These are phyloP conservation scores for Cichlasoma orientale DNA, from an alignment of 2,797 vertebrate species.

Conservation along the genomic window DNA sequence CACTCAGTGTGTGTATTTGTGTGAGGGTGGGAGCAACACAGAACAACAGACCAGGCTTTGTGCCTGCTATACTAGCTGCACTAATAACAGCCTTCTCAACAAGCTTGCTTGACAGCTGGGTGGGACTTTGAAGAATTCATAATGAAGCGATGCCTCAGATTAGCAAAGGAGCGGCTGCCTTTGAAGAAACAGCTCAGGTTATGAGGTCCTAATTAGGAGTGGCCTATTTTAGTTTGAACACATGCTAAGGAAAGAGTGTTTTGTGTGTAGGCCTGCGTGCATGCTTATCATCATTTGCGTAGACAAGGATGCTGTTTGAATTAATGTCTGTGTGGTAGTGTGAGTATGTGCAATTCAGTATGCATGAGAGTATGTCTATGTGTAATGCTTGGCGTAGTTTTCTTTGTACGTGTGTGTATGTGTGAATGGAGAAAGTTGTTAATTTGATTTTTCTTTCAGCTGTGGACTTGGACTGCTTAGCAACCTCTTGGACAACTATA, in stretches of 20 bases:
- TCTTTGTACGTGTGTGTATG: neutral
- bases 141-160: slow-evolving; percentile 83
- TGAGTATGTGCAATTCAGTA: neutral
- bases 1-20: slow-evolving; percentile 46
- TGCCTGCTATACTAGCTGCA: slow-evolving; percentile 59
- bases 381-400: slow-evolving; percentile 9
- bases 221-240: slow-evolving; percentile 79
- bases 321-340: slow-evolving; percentile 5
- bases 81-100: slow-evolving; percentile 77
- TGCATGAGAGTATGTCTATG: neutral
- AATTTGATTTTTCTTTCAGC: neutral
- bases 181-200: slow-evolving; percentile 83
- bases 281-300: slow-evolving; percentile 22
- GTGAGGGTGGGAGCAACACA: slow-evolving; percentile 51
- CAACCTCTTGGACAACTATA: neutral
- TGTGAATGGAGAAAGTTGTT: neutral
- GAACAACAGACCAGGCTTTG: slow-evolving; percentile 73
- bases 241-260: slow-evolving; percentile 60
- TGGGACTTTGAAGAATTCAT: slow-evolving; percentile 81
- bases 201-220: slow-evolving; percentile 81
- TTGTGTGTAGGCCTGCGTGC: slow-evolving; percentile 27
- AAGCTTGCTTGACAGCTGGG: slow-evolving; percentile 79
- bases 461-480: neutral
- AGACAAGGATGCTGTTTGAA: slow-evolving; percentile 17
- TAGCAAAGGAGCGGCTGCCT: slow-evolving; percentile 75